Evolutionary conservation across 1,140 invertebrate genomes (phyloP).

Genomic region (Phthorimaea operculella): DNA sequence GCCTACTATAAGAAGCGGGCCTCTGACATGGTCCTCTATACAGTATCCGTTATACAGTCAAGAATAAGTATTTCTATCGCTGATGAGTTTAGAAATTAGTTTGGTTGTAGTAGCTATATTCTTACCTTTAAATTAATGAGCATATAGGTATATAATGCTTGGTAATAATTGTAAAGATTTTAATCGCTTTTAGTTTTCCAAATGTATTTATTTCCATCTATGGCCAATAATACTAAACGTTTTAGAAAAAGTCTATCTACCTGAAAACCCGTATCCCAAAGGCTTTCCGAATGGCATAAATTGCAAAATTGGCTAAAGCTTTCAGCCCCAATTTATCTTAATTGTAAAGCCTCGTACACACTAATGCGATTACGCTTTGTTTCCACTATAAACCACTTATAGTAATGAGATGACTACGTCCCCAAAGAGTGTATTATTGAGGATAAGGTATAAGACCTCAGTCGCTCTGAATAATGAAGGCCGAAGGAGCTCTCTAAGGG

Average conservation of each 20-base stretch:
- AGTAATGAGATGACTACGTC: constrained; percentile 38
- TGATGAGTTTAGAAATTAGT: too few relatives aligned
- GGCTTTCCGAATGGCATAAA: not conserved
- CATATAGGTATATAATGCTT: too few relatives aligned
- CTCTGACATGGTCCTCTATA: too few relatives aligned
- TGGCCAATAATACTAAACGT: too few relatives aligned
- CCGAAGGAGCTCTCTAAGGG: not conserved
- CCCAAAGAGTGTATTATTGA: constrained; percentile 30
- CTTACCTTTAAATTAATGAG: too few relatives aligned
- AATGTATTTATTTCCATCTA: too few relatives aligned
- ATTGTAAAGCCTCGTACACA: constrained; percentile 15
- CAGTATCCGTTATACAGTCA: too few relatives aligned
- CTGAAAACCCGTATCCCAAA: not conserved
- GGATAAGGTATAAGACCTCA: not conserved
- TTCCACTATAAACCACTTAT: constrained; percentile 41
- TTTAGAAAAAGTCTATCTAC: not conserved
- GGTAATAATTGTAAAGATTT: too few relatives aligned
- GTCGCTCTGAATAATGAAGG: constrained; percentile 4
- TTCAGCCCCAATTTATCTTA: constrained; percentile 20
- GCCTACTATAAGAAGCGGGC: too few relatives aligned
- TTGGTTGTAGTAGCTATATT: too few relatives aligned
- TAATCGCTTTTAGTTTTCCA: too few relatives aligned
- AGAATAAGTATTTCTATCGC: too few relatives aligned
- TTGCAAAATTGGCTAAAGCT: constrained; percentile 3
- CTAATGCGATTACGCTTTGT: constrained; percentile 48